Percentiles rank a stretch among this genome's conserved stretches.
Evolutionary conservation across 2,888 invertebrate genomes (phyloP).

Genomic region (Lasiommata megera): DNA sequence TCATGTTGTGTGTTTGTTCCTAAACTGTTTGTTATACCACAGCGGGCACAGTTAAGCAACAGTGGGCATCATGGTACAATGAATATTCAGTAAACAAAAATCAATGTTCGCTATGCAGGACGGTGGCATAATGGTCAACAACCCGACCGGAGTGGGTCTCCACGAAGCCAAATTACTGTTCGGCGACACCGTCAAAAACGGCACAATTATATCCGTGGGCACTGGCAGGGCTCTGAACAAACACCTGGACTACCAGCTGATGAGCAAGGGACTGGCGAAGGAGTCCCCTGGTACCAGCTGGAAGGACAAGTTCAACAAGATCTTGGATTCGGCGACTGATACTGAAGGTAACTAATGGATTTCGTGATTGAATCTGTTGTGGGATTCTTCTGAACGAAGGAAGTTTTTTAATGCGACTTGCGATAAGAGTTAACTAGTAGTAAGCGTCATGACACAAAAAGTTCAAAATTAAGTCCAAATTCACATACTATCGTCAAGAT

Average conservation of each 20-base stretch:
- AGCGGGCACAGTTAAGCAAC: no score
- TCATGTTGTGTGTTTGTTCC: no score
- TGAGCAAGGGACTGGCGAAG: slow-evolving; percentile 41
- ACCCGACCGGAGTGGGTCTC: slow-evolving; percentile 93
- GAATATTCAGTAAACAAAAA: no score
- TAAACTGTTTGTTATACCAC: no score
- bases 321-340: slow-evolving; percentile 92
- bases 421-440: no score
- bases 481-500: no score
- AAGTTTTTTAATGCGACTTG: no score
- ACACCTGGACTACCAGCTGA: slow-evolving; percentile 52
- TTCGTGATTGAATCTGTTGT: no score
- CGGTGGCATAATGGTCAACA: slow-evolving; percentile 92
- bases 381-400: no score
- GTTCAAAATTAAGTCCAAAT: no score
- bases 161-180: slow-evolving; percentile 93
- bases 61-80: no score
- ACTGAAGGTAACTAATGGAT: slow-evolving; percentile 86
- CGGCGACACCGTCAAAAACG: slow-evolving; percentile 85
- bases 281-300: slow-evolving; percentile 77
- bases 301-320: slow-evolving; percentile 89
- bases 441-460: no score
- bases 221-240: slow-evolving; percentile 83
- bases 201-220: slow-evolving; percentile 91
- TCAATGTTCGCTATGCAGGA: slow-evolving; percentile 69